phyloP scores from a whole-genome alignment of 2,797 vertebrate species.

The Dallia pectoralis region DNA sequence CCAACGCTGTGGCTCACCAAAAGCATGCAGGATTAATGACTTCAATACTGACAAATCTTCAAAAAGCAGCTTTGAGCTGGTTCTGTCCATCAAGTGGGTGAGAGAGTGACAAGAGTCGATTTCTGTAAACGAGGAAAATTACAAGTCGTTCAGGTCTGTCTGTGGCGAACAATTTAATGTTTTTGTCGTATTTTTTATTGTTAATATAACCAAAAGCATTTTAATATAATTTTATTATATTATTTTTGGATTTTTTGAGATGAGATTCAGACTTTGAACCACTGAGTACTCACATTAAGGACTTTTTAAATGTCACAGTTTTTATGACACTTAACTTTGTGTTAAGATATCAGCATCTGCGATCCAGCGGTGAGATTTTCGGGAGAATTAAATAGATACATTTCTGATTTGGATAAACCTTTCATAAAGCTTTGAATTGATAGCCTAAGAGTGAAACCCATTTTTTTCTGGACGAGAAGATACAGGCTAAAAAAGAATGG shows the following conservation, averaged over 20 bases:
- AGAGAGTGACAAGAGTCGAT: background rate
- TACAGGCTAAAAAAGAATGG: background rate
- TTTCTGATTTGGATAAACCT: constrained; percentile 17
- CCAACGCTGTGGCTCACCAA: too few species aligned
- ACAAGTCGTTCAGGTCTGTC: background rate
- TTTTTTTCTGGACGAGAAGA: constrained; percentile 11
- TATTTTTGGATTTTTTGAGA: background rate
- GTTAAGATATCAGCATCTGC: too few species aligned
- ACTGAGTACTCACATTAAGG: background rate
- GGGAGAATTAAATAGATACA: constrained; percentile 10
- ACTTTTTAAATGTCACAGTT: background rate
- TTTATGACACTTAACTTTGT: background rate
- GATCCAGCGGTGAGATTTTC: background rate
- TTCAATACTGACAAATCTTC: background rate
- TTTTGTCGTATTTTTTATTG: background rate
- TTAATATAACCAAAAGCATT: too few species aligned
- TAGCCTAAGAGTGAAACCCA: background rate
- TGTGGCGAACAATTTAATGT: background rate
- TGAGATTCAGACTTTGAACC: background rate
- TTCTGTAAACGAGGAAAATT: background rate
- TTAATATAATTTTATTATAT: too few species aligned
- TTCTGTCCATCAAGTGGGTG: background rate
- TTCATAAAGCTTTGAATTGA: background rate
- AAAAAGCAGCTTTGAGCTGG: background rate
- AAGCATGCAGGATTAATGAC: background rate